These are phyloP conservation scores for Dipodomys stephensi DNA, from an alignment of 2,113 vertebrate genomes.

Conservation along the genomic window DNA sequence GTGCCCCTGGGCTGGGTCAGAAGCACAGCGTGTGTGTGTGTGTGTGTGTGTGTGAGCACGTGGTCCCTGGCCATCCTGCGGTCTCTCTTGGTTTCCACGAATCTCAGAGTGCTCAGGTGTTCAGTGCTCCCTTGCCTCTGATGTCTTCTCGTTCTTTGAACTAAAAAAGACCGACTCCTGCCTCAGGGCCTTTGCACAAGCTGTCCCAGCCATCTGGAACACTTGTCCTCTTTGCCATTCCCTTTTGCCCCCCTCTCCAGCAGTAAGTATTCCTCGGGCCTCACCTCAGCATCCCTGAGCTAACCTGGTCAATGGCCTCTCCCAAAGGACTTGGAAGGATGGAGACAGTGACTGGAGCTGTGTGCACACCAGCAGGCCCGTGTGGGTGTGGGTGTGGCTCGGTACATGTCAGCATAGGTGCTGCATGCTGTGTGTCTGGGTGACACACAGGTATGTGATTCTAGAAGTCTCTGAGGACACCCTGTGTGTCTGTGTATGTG, in stretches of 20 bases:
- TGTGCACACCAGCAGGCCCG: too few species aligned
- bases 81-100: too few species aligned
- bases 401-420: background rate
- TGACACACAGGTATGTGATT: background rate
- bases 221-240: background rate
- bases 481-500: background rate
- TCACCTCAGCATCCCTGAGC: background rate
- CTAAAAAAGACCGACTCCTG: background rate
- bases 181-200: constrained; percentile 53
- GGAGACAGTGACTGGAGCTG: background rate
- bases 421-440: background rate
- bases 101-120: background rate
- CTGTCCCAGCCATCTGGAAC: background rate
- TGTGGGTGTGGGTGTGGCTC: too few species aligned
- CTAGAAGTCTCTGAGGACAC: constrained; percentile 13
- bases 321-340: background rate
- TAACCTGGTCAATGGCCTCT: background rate
- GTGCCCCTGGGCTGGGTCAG: background rate
- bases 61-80: background rate
- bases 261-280: background rate
- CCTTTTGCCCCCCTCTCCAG: background rate
- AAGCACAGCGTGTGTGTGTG: too few species aligned
- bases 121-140: too few species aligned
- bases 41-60: too few species aligned
- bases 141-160: background rate